A percentile compares a stretch with the other conserved stretches of the same genome.
phyloP scores from a whole-genome alignment of 1,140 invertebrate species.

The Drosophila teissieri region DNA sequence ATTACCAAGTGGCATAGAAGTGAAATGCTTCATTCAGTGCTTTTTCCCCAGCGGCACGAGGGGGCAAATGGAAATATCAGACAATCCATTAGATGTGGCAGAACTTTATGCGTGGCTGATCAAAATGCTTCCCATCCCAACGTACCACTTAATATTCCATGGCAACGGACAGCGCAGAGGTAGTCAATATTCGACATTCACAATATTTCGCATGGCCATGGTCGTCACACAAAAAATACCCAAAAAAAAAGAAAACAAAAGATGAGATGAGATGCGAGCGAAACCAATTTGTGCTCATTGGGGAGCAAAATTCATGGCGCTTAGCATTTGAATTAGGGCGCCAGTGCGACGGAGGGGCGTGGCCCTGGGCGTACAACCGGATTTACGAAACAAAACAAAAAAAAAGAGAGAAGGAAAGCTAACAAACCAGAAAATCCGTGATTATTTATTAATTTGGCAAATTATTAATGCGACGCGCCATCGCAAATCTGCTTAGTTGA shows the following conservation, averaged over 20 bases:
- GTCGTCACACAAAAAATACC: conserved; percentile 9
- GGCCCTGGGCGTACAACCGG: neutral
- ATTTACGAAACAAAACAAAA: conserved; percentile 4
- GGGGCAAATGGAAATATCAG: conserved; percentile 35
- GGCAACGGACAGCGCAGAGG: conserved; percentile 34
- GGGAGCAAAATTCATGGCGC: conserved; percentile 52
- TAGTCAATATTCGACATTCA: conserved; percentile 33
- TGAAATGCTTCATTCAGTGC: conserved; percentile 1
- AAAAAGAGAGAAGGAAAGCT: conserved; percentile 47
- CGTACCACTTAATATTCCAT: conserved; percentile 31
- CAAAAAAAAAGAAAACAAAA: conserved; percentile 8
- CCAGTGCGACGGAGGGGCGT: neutral
- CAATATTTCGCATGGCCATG: conserved; percentile 32
- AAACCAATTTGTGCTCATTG: conserved; percentile 49
- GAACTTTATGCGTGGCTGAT: conserved; percentile 66
- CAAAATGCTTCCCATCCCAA: conserved; percentile 22
- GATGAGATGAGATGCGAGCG: conserved; percentile 29
- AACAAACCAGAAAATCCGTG: conserved; percentile 78
- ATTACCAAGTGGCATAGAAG: conserved; percentile 18
- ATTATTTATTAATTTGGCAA: conserved; percentile 82
- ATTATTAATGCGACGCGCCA: conserved; percentile 74
- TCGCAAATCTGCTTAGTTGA: conserved; percentile 69
- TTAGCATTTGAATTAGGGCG: conserved; percentile 52
- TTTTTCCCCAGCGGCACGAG: conserved; percentile 2
- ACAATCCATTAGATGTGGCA: conserved; percentile 70